Percentiles rank a stretch among this genome's conserved stretches.
These are phyloP conservation scores for Hypsopygia costalis DNA, from an alignment of 2,888 invertebrate genomes.

Conservation along the genomic window DNA sequence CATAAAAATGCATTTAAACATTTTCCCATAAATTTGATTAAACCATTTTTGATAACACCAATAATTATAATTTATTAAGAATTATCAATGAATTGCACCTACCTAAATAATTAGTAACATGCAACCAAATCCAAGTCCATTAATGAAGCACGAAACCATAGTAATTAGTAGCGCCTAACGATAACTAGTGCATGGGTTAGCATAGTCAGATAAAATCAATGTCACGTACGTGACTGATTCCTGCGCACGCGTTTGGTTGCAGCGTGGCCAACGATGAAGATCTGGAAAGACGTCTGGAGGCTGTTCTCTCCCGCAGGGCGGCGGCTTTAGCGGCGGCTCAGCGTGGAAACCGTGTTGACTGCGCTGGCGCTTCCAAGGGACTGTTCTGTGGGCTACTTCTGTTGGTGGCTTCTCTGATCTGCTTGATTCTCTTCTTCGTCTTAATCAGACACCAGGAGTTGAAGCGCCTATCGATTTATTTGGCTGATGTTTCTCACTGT, in stretches of 20 bases:
- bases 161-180: background rate
- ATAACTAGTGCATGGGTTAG: conserved; percentile 7
- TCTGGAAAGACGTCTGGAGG: conserved; percentile 92
- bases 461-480: conserved; percentile 91
- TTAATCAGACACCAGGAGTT: conserved; percentile 92
- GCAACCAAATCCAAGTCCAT: background rate
- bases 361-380: conserved; percentile 96
- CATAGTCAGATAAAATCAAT: conserved; percentile 9
- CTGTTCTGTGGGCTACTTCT: conserved; percentile 95
- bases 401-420: conserved; percentile 94
- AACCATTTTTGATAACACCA: background rate
- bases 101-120: background rate
- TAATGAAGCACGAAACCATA: background rate
- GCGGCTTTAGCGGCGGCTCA: conserved; percentile 92
- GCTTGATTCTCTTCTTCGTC: conserved; percentile 97
- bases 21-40: background rate
- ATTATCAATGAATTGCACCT: background rate
- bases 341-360: conserved; percentile 92
- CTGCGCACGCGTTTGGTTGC: conserved; percentile 71
- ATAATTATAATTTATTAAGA: background rate
- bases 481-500: conserved; percentile 95
- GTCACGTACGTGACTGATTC: conserved; percentile 39
- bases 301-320: conserved; percentile 92
- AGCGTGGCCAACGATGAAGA: conserved; percentile 87
- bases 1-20: background rate